These are phyloP conservation scores for Hemaris fuciformis DNA, from an alignment of 2,888 invertebrate genomes.

Conservation along the genomic window DNA sequence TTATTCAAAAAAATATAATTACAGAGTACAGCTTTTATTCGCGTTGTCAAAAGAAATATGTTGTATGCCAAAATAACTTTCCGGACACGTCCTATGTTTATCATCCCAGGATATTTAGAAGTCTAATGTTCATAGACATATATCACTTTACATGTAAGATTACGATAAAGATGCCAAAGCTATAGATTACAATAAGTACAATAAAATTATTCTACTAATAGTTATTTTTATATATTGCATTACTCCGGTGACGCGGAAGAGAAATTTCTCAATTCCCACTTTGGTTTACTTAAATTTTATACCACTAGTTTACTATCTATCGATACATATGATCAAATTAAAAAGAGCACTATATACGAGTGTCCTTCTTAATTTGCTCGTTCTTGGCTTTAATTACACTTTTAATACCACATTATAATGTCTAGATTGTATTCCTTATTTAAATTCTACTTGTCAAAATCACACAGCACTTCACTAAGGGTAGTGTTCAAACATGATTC, in stretches of 20 bases:
- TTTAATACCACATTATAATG: background rate
- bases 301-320: conserved; percentile 12
- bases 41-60: background rate
- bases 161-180: background rate
- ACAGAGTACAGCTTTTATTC: background rate
- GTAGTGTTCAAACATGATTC: background rate
- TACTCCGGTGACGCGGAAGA: background rate
- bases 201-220: background rate
- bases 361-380: conserved; percentile 61
- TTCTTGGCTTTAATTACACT: conserved; percentile 12
- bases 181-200: background rate
- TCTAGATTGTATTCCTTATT: background rate
- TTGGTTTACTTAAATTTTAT: conserved; percentile 47
- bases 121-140: background rate
- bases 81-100: no score
- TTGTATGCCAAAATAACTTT: no score
- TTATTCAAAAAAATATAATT: background rate
- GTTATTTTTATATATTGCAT: background rate
- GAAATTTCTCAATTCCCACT: conserved; percentile 36
- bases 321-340: conserved; percentile 50
- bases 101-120: background rate
- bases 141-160: background rate
- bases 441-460: background rate
- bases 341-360: conserved; percentile 47
- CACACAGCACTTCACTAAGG: background rate